Evolutionary conservation across 2,888 invertebrate species (phyloP).

Genomic region (Parnassius orleans): DNA sequence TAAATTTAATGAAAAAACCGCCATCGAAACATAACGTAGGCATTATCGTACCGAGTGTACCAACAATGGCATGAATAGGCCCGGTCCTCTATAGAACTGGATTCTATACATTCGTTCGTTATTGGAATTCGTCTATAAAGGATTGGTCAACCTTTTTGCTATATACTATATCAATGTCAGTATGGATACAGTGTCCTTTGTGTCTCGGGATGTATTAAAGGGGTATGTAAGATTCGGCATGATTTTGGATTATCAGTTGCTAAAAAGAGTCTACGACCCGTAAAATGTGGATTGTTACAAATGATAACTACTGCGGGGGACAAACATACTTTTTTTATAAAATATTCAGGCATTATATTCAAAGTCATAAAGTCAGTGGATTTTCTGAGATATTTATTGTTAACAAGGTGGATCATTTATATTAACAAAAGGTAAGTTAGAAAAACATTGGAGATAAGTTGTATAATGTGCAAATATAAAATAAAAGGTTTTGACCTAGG

Average conservation of each 20-base stretch:
- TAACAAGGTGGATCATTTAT: too few species aligned
- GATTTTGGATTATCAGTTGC: constrained; percentile 34
- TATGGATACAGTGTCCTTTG: constrained; percentile 40
- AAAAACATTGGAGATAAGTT: too few species aligned
- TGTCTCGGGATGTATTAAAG: constrained; percentile 33
- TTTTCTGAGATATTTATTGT: too few species aligned
- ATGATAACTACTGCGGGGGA: constrained; percentile 6
- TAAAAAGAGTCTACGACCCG: constrained; percentile 35
- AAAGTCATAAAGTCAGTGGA: too few species aligned
- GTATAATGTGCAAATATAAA: too few species aligned
- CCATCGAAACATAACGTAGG: constrained; percentile 29
- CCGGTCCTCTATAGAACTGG: constrained; percentile 47
- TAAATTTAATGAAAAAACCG: constrained; percentile 32
- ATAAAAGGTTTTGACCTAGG: too few species aligned
- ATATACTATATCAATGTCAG: constrained; percentile 36
- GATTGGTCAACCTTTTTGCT: constrained; percentile 69
- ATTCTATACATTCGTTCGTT: constrained; percentile 62
- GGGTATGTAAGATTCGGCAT: constrained; percentile 31
- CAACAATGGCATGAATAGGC: constrained; percentile 53
- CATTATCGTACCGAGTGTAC: constrained; percentile 36
- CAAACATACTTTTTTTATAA: neutral
- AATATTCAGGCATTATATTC: too few species aligned
- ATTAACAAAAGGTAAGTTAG: too few species aligned
- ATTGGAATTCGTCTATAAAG: constrained; percentile 73
- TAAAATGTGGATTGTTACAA: constrained; percentile 39